Conservation (phyloP, 2,888 invertebrate species). For the Odiellus spinosus region DNA sequence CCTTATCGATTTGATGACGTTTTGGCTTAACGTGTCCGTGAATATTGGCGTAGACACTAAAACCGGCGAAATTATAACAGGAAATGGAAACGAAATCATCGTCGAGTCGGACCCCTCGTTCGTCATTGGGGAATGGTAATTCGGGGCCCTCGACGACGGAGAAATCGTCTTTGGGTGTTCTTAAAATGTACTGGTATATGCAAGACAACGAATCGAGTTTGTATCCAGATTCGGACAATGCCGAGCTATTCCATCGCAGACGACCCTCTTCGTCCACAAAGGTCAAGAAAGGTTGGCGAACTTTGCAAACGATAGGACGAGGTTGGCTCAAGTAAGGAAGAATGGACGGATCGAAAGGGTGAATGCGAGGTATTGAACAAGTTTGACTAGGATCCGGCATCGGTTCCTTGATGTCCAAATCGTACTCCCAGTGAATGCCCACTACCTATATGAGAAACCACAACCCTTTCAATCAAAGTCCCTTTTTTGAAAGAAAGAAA, state of each 20-base stretch:
- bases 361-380: conserved; percentile 9
- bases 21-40: conserved; percentile 6
- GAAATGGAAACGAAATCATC: conserved; percentile 11
- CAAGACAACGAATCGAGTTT: conserved; percentile 5
- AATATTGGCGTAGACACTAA: conserved; percentile 11
- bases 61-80: conserved; percentile 10
- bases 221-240: background rate
- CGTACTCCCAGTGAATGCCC: conserved; percentile 1
- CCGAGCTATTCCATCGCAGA: conserved; percentile 5
- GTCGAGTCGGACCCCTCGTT: conserved; percentile 3
- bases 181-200: conserved; percentile 5
- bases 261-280: conserved; percentile 1
- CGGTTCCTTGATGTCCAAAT: conserved; percentile 6
- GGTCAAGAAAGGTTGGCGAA: conserved; percentile 4
- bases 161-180: background rate
- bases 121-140: background rate
- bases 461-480: no score
- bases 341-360: conserved; percentile 14
- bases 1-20: background rate
- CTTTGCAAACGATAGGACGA: conserved; percentile 6
- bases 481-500: no score
- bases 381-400: conserved; percentile 3
- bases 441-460: no score
- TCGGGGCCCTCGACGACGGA: background rate
- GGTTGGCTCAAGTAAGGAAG: conserved; percentile 4